phyloP scores from a whole-genome alignment of 1,140 invertebrate genomes.

The Aphis craccivora region DNA sequence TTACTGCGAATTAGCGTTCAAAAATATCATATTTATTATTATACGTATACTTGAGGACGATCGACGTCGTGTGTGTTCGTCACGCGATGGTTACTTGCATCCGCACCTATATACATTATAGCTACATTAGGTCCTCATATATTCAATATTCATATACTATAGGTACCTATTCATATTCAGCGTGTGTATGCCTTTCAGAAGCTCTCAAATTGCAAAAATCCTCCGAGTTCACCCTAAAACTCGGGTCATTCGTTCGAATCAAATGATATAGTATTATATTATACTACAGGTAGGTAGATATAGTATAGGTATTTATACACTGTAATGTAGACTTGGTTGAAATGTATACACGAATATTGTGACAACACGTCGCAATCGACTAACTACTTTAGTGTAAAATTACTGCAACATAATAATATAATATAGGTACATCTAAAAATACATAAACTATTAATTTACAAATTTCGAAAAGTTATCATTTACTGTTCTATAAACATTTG shows the following conservation, averaged over 20 bases:
- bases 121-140: neutral
- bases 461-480: neutral
- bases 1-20: neutral
- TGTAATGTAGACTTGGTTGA: neutral
- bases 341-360: neutral
- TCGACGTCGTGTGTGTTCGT: conserved; percentile 22
- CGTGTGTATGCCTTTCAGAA: neutral
- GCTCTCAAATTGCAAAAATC: neutral
- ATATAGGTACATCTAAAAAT: neutral
- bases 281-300: neutral
- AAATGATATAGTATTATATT: conserved; percentile 3
- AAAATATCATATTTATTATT: neutral
- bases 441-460: neutral
- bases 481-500: neutral
- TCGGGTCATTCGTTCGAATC: neutral
- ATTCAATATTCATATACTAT: neutral
- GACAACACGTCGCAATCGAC: neutral
- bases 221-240: neutral
- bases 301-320: neutral
- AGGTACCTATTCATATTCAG: neutral
- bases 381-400: neutral
- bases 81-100: neutral
- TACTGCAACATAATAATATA: neutral
- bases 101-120: neutral
- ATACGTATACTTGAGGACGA: neutral